Evolutionary conservation across 2,113 vertebrate species (phyloP).

Genomic region (Paraplagusia blochii): DNA sequence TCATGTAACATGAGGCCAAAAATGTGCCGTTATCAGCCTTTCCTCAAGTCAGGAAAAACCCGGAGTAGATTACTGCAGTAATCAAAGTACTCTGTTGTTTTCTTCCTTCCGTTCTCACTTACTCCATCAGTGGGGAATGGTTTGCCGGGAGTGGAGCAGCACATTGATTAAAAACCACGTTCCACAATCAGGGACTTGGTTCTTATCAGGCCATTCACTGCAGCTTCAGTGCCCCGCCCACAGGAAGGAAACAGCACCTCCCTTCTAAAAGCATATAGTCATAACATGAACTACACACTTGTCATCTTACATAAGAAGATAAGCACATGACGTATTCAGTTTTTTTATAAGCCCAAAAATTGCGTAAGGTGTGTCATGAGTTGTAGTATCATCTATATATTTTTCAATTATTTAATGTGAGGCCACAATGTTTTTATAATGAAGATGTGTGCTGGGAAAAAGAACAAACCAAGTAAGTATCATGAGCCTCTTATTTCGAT

Average conservation of each 20-base stretch:
- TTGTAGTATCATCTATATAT: too few species aligned
- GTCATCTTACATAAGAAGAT: too few species aligned
- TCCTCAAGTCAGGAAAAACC: slow-evolving; percentile 30
- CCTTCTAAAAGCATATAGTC: slow-evolving; percentile 55
- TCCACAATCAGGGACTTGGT: slow-evolving; percentile 41
- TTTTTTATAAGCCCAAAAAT: too few species aligned
- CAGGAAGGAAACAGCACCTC: slow-evolving; percentile 70
- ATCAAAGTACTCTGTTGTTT: slow-evolving; percentile 1
- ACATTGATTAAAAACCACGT: slow-evolving; percentile 43
- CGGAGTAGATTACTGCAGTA: slow-evolving; percentile 6
- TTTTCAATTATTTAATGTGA: too few species aligned
- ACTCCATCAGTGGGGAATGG: slow-evolving; percentile 53
- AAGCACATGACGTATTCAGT: too few species aligned
- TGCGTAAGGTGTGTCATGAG: too few species aligned
- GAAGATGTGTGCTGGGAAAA: too few species aligned
- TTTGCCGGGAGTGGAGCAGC: slow-evolving; percentile 44
- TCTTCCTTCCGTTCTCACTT: slow-evolving; percentile 30
- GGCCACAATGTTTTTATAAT: too few species aligned
- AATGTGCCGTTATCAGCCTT: slow-evolving; percentile 37
- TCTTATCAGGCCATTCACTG: slow-evolving; percentile 51
- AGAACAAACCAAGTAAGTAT: too few species aligned
- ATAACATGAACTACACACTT: slow-evolving; percentile 27
- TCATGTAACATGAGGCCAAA: slow-evolving; percentile 4
- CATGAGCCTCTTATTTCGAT: too few species aligned
- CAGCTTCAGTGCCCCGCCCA: slow-evolving; percentile 36